Evolutionary conservation across 2,797 vertebrate genomes (phyloP), one percentile per base, ranked within the genome.

Genomic region (Prunella strophiata): DNA sequence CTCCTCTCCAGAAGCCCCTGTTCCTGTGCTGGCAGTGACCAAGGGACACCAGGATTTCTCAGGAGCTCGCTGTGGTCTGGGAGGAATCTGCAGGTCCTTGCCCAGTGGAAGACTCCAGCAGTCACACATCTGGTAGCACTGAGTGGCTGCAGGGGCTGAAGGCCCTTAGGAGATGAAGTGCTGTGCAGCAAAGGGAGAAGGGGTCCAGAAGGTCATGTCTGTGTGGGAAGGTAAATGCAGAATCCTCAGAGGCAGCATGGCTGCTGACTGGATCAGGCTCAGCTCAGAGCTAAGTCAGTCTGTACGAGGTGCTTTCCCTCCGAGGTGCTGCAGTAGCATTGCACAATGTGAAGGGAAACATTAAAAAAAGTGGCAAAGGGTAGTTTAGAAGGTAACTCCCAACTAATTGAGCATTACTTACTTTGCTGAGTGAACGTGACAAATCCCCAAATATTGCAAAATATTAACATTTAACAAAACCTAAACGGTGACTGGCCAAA

Each of bases 1-100:
- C 2, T 29, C 27, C 7, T 30, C 51, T n/a, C 40, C 5, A 23
- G 38, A 43, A 4, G 5, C 21, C 36, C 36, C n/a, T 0, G 0
- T 36, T 80, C 13, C 16, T 71, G 45, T 25, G 5, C 57, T 83
- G 27, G 14, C 30, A 21, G 57, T 27, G 67, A n/a, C 26, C 9
- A 9, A 68, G 38, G 72, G 30, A 25, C 45, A 72, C 16, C 66
- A 43, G 34, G 50, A n/a, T 50, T 87, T 47, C 54, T 3, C 12
- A 67, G 65, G 18, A 36, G 27, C 29, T 74, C 42, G 3, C 22
- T 40, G 16, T n/a, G 45, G 15, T 7, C 59, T 50, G 61, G 27
- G 55, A 73, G 47, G 30, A 80, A 30, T 16, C 36, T 40, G 26
- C 43, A 65, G 32, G 36, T 50, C 26, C 61, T 1, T 11, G 42